These are phyloP conservation scores for Telmatochromis sp. DNA, from an alignment of 2,113 vertebrate genomes.

Conservation along the genomic window DNA sequence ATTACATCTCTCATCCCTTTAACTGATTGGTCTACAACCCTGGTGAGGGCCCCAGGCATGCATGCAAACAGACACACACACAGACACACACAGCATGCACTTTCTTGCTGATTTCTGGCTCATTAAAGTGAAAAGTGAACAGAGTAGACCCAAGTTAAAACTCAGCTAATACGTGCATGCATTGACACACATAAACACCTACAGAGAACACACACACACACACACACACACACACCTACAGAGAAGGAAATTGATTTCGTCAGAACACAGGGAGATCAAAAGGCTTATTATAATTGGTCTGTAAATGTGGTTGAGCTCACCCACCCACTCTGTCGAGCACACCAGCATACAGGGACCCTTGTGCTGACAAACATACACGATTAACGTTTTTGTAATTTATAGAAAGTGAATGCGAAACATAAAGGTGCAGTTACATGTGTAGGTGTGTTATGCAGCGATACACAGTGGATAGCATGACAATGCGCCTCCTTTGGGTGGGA, in stretches of 20 bases:
- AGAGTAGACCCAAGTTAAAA: neutral
- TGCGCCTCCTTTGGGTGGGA: neutral
- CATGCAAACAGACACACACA: neutral
- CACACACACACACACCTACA: constrained; percentile 10
- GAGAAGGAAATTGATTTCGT: constrained; percentile 57
- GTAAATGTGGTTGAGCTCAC: constrained; percentile 44
- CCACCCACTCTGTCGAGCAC: constrained; percentile 17
- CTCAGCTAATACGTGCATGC: neutral
- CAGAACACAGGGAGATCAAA: constrained; percentile 60
- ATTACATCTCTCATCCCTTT: constrained; percentile 18
- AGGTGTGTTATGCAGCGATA: neutral
- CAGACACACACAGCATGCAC: neutral
- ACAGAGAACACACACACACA: neutral
- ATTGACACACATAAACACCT: neutral
- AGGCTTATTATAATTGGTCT: constrained; percentile 63
- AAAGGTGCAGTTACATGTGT: neutral
- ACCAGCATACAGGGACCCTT: neutral
- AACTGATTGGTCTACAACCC: constrained; percentile 17
- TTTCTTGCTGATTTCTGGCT: constrained; percentile 22
- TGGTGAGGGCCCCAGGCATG: neutral
- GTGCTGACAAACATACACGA: neutral
- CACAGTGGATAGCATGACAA: neutral
- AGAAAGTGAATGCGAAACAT: neutral
- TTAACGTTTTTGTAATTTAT: neutral
- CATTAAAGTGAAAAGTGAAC: constrained; percentile 40